A percentile compares a stretch with the other conserved stretches of the same genome.
Conservation (phyloP, 2,888 invertebrate genomes). For the Aricia artaxerxes region DNA sequence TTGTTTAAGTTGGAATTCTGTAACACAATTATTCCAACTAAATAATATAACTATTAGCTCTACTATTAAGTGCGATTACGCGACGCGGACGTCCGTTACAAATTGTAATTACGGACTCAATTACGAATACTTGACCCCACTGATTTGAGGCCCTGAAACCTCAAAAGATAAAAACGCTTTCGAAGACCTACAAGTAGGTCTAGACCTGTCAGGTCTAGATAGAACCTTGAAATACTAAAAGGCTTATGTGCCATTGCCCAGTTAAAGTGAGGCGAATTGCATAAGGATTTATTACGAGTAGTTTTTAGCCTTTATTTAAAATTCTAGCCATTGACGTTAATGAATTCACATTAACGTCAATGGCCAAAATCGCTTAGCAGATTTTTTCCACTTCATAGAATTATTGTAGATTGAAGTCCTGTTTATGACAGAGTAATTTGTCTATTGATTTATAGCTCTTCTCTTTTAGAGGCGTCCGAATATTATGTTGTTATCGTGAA, state of each 20-base stretch:
- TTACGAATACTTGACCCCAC: neutral
- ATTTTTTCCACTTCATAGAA: no score
- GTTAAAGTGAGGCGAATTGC: neutral
- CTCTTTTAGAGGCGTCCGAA: no score
- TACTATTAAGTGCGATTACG: neutral
- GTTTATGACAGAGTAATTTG: no score
- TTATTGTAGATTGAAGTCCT: no score
- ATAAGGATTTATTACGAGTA: neutral
- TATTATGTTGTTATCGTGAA: no score
- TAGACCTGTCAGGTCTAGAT: neutral
- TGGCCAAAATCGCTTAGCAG: no score
- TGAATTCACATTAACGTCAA: no score
- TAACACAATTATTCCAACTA: neutral
- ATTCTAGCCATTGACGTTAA: no score
- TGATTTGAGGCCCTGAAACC: neutral
- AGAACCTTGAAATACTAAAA: conserved; percentile 12
- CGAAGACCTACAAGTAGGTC: conserved; percentile 20
- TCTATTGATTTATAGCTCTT: no score
- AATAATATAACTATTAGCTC: neutral
- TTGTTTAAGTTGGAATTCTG: no score
- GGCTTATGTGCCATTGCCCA: neutral
- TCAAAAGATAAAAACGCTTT: neutral
- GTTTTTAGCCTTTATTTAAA: no score
- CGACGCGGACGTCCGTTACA: neutral
- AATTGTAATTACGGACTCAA: neutral